Percentiles rank a stretch among this genome's conserved stretches.
These are phyloP conservation scores for Peucedramus taeniatus DNA, from an alignment of 2,113 vertebrate genomes.

Conservation along the genomic window DNA sequence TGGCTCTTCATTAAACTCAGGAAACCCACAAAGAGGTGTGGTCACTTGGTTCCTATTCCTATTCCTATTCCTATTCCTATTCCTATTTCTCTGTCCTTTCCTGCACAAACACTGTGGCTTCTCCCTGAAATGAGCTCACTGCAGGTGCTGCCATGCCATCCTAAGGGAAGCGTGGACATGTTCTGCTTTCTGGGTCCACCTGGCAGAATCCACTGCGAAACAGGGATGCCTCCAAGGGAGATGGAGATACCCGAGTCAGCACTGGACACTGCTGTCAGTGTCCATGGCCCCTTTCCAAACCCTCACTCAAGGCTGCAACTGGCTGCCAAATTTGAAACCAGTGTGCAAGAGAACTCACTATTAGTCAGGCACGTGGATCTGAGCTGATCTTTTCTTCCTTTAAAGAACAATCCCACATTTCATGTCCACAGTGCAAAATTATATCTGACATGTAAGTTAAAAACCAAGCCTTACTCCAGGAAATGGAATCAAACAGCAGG, in stretches of 20 bases:
- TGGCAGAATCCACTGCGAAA: background rate
- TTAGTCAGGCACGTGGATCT: background rate
- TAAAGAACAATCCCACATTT: conserved; percentile 24
- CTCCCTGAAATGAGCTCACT: background rate
- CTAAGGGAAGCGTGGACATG: background rate
- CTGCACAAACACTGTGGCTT: background rate
- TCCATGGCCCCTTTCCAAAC: background rate
- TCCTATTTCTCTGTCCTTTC: background rate
- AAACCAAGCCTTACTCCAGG: conserved; percentile 63
- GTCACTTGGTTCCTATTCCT: background rate
- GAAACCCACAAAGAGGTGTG: background rate
- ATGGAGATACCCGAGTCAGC: background rate
- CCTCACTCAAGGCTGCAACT: background rate
- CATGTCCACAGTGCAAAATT: conserved; percentile 54
- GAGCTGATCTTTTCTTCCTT: background rate
- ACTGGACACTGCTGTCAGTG: background rate
- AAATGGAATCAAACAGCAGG: conserved; percentile 71
- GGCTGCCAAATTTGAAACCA: background rate
- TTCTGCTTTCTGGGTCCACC: background rate
- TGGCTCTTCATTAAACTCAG: background rate
- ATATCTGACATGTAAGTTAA: conserved; percentile 66
- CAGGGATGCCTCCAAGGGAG: background rate
- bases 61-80: background rate
- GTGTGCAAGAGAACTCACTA: background rate
- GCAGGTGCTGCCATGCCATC: fast-evolving